Percentiles rank a stretch among this genome's conserved stretches.
phyloP scores from a whole-genome alignment of 2,113 vertebrate genomes.

The Dasyprocta punctata region DNA sequence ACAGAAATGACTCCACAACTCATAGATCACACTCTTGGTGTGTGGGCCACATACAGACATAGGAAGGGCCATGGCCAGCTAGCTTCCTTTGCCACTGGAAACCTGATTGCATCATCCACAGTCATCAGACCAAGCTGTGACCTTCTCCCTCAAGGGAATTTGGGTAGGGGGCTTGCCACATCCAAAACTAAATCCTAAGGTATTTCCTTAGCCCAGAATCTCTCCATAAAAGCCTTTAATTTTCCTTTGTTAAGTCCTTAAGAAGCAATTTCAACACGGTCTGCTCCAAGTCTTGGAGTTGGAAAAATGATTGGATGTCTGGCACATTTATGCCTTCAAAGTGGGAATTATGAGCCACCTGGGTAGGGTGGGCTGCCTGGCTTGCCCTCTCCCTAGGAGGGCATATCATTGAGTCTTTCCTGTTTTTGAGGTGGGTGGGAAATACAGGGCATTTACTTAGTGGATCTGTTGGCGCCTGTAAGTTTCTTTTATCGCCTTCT shows the following conservation, averaged over 20 bases:
- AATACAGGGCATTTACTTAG: not conserved
- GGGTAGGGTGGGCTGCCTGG: not conserved
- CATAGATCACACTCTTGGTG: constrained; percentile 44
- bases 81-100: not conserved
- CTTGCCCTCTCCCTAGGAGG: not conserved
- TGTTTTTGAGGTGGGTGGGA: not conserved
- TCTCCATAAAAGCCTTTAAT: not conserved
- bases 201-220: not conserved
- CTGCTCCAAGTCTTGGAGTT: not conserved
- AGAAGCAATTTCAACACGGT: not conserved
- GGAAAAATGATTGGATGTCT: not conserved
- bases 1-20: constrained; percentile 68
- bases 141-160: not conserved
- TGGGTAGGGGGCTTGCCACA: not conserved
- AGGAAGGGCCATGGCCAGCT: not conserved
- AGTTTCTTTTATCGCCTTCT: not conserved
- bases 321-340: not conserved
- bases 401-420: not conserved
- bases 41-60: not conserved
- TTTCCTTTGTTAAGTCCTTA: not conserved
- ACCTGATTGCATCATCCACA: not conserved
- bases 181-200: not conserved
- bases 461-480: not conserved
- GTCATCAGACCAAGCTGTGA: not conserved
- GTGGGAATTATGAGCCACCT: not conserved